Base-by-base conservation (phyloP, 2,113 vertebrate species). In the Cryptotis parvus region DNA sequence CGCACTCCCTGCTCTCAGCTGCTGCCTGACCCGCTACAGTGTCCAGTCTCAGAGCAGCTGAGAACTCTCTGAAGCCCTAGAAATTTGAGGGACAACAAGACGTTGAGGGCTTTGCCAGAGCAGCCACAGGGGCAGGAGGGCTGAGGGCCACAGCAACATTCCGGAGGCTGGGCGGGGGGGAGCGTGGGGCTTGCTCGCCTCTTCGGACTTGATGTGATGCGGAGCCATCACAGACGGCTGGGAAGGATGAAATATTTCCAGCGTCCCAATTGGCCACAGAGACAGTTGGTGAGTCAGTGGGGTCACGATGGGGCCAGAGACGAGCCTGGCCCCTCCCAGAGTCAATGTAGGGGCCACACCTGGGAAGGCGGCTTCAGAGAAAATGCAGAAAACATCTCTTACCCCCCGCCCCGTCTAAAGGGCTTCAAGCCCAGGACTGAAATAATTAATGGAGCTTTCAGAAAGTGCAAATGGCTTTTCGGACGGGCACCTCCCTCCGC, bases 51-150 rank as follows among this genome's bases (percentile, higher is more conserved):
- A 77, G 68, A 85, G 15, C 49, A 43, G 26, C 15, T 77, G 24
- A 58, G 72, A 90, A 87, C 39, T 73, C 52, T 8, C 3, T 37
- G 39, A 63, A 89, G 4, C 6, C 12, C 37, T 81, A 43, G 72
- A 74, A 92, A 75, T 86, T 95, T 94, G 93, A 89, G 85, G 95
- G 81, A 78, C 86, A 90, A 76, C 81, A 55, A 92, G 35, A 35
- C 27, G 74, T n/a, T 88, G 31, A 91, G 77, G 76, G 20, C 18
- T 66, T 39, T 39, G 26, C 7, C 68, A 90, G 55, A 95, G 27
- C 65, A 95, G 39, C 43, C 31, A 65, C 20, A 83, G 91, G n/a
- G 8, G 35, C 58, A 73, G 58, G 84, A 90, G 77, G 93, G 18
- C 35, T 15, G 14, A 76, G 43, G 33, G 35, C 33, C 20, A 63